Percentiles rank a stretch among this genome's conserved stretches.
Conservation (phyloP, 1,140 invertebrate genomes). For the Pseudachorutes palmiensis region DNA sequence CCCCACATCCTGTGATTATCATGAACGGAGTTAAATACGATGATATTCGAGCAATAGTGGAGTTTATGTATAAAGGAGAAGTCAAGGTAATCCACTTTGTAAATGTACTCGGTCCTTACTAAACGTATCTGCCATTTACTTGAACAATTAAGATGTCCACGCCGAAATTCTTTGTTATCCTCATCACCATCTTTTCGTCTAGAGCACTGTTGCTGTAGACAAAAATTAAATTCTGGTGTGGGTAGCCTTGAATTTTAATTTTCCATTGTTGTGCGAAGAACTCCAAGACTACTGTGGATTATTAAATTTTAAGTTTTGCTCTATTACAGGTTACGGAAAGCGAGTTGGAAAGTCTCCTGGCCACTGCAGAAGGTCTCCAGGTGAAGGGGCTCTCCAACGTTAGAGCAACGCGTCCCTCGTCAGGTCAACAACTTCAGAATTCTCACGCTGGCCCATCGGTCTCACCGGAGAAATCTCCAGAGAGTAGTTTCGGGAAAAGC, state of each 20-base stretch:
- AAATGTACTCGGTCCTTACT: not conserved
- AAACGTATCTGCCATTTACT: not conserved
- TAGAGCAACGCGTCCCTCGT: conserved; percentile 38
- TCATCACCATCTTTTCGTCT: too few relatives aligned
- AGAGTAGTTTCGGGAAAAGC: not conserved
- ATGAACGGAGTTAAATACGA: conserved; percentile 46
- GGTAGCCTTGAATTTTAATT: too few relatives aligned
- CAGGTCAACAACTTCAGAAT: not conserved
- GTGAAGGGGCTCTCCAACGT: conserved; percentile 46
- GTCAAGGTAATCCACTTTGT: conserved; percentile 43
- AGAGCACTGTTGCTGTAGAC: too few relatives aligned
- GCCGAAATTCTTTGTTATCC: too few relatives aligned
- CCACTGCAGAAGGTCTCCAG: conserved; percentile 45
- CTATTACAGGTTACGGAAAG: conserved; percentile 40
- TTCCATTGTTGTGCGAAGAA: too few relatives aligned
- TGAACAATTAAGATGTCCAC: not conserved
- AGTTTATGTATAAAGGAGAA: conserved; percentile 52
- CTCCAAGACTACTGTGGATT: too few relatives aligned
- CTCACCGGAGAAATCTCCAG: not conserved
- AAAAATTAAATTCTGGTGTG: too few relatives aligned
- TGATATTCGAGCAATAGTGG: conserved; percentile 47
- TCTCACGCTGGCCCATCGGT: not conserved
- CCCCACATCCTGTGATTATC: conserved; percentile 48
- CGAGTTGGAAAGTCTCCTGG: conserved; percentile 43
- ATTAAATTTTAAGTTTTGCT: too few relatives aligned